phyloP scores from a whole-genome alignment of 2,797 vertebrate species.

The Labroides dimidiatus region DNA sequence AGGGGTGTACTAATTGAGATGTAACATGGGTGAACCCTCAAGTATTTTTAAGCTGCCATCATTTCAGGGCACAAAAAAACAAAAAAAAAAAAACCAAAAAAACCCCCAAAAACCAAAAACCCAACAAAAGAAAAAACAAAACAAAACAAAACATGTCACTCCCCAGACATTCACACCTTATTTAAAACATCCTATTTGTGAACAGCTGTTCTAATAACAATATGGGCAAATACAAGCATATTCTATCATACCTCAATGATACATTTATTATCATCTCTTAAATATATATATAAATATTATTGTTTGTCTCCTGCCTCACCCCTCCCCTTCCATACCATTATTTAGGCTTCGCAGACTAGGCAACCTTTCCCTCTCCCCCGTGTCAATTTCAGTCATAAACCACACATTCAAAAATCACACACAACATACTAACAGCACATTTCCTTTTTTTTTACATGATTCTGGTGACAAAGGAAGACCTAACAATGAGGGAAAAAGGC shows the following conservation, averaged over 20 bases:
- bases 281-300: slow-evolving; percentile 53
- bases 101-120: too few species aligned
- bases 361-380: slow-evolving; percentile 32
- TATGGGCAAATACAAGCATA: slow-evolving; percentile 84
- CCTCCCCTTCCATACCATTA: slow-evolving; percentile 40
- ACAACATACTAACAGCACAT: slow-evolving; percentile 55
- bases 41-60: slow-evolving; percentile 83
- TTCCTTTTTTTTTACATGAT: slow-evolving; percentile 59
- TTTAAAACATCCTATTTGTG: slow-evolving; percentile 73
- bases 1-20: slow-evolving; percentile 67
- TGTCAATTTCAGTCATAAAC: slow-evolving; percentile 42
- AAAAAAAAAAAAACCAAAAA: too few species aligned
- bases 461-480: slow-evolving; percentile 36
- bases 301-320: slow-evolving; percentile 60
- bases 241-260: slow-evolving; percentile 65
- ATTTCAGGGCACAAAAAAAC: slow-evolving; percentile 78
- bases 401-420: slow-evolving; percentile 61
- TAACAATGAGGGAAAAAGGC: slow-evolving; percentile 31
- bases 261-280: slow-evolving; percentile 63
- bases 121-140: too few species aligned
- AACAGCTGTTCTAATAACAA: slow-evolving; percentile 76
- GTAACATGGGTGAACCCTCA: slow-evolving; percentile 67
- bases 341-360: slow-evolving; percentile 41
- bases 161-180: slow-evolving; percentile 78
- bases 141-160: slow-evolving; percentile 64